Base-by-base conservation (phyloP, 2,113 vertebrate genomes). In the Manacus vitellinus region DNA sequence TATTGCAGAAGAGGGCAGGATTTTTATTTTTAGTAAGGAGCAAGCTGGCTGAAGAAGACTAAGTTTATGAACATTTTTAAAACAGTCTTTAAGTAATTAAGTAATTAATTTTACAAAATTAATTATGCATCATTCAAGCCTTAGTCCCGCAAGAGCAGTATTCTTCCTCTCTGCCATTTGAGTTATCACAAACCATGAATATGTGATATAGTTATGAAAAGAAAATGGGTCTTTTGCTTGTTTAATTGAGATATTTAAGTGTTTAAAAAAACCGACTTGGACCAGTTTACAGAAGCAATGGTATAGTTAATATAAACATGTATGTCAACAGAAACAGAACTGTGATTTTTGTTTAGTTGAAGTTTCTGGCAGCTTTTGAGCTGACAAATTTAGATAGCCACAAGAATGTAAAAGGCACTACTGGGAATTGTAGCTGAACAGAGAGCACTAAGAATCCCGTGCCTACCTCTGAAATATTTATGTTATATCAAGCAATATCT, bases 341-440 rank as follows among this genome's bases (percentile, higher is more conserved):
- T 23, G 8, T 44, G 41, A 91, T 28, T 71, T 94, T 75, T 63
- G 9, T 91, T 62, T 39, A 86, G 81, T n/a, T 93, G 35, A 80
- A 94, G 66, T 85, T 91, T 80, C 74, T 87, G 73, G 37, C 2
- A 21, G 43, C 67, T 35, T 46, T 76, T 84, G 66, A 94, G 30
- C 66, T 79, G 65, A 86, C 81, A 95, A 95, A 83, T 89, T 85
- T 90, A 80, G 58, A 90, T 33, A 80, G 51, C 66, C 70, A 89
- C 66, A 93, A 90, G 68, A 95, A 95, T 21, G 47, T 37, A 71
- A 78, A 80, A 82, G 56, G 67, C 47, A 78, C 71, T 92, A 85
- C 46, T 80, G 89, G 71, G 95, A 96, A 94, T 46, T 89, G 43
- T 18, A 91, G 59, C 46, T 88, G 20, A 94, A 67, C 9, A 76